A percentile compares a stretch with the other conserved stretches of the same genome.
phyloP scores from a whole-genome alignment of 2,888 invertebrate species.

The Cheilosia impressa region DNA sequence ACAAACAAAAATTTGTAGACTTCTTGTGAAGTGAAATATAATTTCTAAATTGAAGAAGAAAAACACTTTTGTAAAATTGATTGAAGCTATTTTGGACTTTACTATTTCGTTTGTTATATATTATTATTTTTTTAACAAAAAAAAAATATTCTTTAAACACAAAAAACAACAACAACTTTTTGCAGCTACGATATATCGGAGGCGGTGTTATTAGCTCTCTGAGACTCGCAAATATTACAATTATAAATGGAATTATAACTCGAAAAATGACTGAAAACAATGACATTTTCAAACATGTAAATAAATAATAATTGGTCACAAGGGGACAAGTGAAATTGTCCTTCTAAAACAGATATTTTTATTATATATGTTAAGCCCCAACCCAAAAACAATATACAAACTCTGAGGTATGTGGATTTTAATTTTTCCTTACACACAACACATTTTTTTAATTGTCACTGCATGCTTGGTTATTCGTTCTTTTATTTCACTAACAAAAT shows the following conservation, averaged over 20 bases:
- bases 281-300: slow-evolving; percentile 53
- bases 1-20: slow-evolving; percentile 35
- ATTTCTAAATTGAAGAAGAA: slow-evolving; percentile 11
- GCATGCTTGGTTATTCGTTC: slow-evolving; percentile 44
- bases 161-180: slow-evolving; percentile 46
- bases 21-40: slow-evolving; percentile 35
- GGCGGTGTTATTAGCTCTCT: slow-evolving; percentile 83
- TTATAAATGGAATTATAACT: slow-evolving; percentile 57
- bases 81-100: slow-evolving; percentile 15
- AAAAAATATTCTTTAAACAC: slow-evolving; percentile 50
- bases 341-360: slow-evolving; percentile 55
- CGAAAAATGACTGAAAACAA: slow-evolving; percentile 33
- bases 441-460: slow-evolving; percentile 8
- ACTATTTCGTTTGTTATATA: slow-evolving; percentile 31
- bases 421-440: slow-evolving; percentile 66
- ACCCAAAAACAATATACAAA: slow-evolving; percentile 32
- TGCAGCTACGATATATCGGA: slow-evolving; percentile 83
- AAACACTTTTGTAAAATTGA: slow-evolving; percentile 28
- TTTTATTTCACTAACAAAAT: slow-evolving; percentile 38
- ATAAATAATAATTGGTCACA: slow-evolving; percentile 40
- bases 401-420: slow-evolving; percentile 73
- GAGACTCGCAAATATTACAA: slow-evolving; percentile 74
- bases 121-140: slow-evolving; percentile 31
- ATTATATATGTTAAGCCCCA: slow-evolving; percentile 46
- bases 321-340: slow-evolving; percentile 34